A percentile compares a stretch with the other conserved stretches of the same genome.
phyloP scores from a whole-genome alignment of 2,113 vertebrate genomes.

The Pangasianodon gigas region DNA sequence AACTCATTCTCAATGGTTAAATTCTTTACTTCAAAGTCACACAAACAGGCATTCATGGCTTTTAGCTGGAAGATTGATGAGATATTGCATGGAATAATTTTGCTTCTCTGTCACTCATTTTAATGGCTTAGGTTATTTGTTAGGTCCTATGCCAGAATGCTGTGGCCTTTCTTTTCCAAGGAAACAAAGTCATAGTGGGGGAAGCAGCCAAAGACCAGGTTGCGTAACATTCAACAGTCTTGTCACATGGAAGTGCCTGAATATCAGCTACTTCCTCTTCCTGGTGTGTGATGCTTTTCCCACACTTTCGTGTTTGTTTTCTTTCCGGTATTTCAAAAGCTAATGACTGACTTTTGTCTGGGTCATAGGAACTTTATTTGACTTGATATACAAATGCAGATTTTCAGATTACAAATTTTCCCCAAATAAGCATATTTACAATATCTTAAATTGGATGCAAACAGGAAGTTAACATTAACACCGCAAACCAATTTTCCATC shows the following conservation, averaged over 20 bases:
- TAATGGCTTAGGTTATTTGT: conserved; percentile 10
- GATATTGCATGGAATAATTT: neutral
- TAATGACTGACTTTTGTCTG: conserved; percentile 39
- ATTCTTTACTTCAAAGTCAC: neutral
- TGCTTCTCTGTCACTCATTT: neutral
- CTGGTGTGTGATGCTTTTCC: conserved; percentile 43
- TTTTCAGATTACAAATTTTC: neutral
- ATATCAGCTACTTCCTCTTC: conserved; percentile 57
- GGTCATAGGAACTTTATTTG: conserved; percentile 8
- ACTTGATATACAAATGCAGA: neutral
- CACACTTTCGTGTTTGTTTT: conserved; percentile 51
- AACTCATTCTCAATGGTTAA: neutral
- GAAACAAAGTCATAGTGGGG: neutral
- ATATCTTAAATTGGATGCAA: neutral
- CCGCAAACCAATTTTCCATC: neutral
- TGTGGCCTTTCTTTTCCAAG: neutral
- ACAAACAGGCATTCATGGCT: neutral
- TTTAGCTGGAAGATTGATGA: neutral
- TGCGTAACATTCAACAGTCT: conserved; percentile 3
- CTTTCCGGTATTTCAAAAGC: conserved; percentile 45
- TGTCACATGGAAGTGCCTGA: conserved; percentile 46
- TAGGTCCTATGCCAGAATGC: neutral
- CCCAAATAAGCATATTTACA: neutral
- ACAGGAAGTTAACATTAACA: neutral
- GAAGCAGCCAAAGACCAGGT: conserved; percentile 4